Evolutionary conservation across 2,888 invertebrate genomes (phyloP).

Genomic region (Rhyacophila evoluta): DNA sequence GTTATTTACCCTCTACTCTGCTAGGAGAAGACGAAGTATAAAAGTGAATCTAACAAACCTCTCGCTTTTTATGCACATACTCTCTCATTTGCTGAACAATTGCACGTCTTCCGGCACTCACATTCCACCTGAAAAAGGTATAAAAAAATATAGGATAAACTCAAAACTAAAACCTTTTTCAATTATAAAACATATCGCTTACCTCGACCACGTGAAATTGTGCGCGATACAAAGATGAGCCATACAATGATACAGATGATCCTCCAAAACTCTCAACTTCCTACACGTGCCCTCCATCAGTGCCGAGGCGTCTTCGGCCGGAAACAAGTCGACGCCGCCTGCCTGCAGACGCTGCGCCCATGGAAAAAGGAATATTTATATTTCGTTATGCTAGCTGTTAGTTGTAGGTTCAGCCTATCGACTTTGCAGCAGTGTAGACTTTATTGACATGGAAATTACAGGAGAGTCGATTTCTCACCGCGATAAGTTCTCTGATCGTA

Average conservation of each 20-base stretch:
- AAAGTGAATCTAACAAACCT: neutral
- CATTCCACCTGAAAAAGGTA: slow-evolving; percentile 71
- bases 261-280: slow-evolving; percentile 80
- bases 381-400: no score
- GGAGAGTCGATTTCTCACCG: no score
- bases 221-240: slow-evolving; percentile 78
- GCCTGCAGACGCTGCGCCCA: slow-evolving; percentile 67
- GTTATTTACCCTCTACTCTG: no score
- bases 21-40: no score
- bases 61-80: slow-evolving; percentile 57
- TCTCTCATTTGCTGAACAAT: slow-evolving; percentile 79
- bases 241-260: slow-evolving; percentile 84
- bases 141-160: neutral
- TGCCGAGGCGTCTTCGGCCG: slow-evolving; percentile 80
- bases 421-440: no score
- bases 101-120: slow-evolving; percentile 70
- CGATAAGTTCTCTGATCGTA: slow-evolving; percentile 71
- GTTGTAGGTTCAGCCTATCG: no score
- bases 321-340: slow-evolving; percentile 86
- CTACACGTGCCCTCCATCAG: slow-evolving; percentile 77
- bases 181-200: no score
- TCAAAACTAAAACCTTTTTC: neutral
- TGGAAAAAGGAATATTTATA: no score
- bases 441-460: no score
- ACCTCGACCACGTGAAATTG: slow-evolving; percentile 86